Conservation (phyloP, 2,888 invertebrate genomes). For the Cyclophora albipunctata region DNA sequence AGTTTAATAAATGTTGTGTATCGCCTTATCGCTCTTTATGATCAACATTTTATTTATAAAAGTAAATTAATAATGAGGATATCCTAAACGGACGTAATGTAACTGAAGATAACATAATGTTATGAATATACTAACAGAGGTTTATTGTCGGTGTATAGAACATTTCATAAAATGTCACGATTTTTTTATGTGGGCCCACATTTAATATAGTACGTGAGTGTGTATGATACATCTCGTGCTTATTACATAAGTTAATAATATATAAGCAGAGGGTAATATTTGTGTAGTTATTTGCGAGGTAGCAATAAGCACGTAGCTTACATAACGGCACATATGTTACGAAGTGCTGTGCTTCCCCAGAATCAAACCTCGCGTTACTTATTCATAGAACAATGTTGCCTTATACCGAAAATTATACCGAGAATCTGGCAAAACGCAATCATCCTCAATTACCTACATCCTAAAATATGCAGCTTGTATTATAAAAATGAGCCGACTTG, state of each 20-base stretch:
- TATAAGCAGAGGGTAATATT: conserved; percentile 8
- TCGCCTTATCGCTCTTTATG: no score
- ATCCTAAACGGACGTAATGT: no score
- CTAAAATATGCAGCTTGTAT: no score
- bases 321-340: conserved; percentile 19
- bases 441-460: not conserved
- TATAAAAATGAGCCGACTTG: no score
- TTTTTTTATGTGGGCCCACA: not conserved
- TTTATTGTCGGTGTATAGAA: no score
- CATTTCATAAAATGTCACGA: no score
- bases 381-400: conserved; percentile 18
- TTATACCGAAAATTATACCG: conserved; percentile 1
- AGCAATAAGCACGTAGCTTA: conserved; percentile 21
- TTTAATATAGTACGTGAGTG: conserved; percentile 2
- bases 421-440: conserved; percentile 4
- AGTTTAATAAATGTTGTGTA: no score
- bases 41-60: no score
- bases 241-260: conserved; percentile 12
- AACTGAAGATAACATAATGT: no score
- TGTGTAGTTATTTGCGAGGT: conserved; percentile 16
- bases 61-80: no score
- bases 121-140: no score
- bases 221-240: conserved; percentile 5
- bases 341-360: conserved; percentile 8
- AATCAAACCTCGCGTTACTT: conserved; percentile 23